Percentiles rank a stretch among this genome's conserved stretches.
Conservation (phyloP, 2,888 invertebrate genomes). For the Megalurothrips usitatus region DNA sequence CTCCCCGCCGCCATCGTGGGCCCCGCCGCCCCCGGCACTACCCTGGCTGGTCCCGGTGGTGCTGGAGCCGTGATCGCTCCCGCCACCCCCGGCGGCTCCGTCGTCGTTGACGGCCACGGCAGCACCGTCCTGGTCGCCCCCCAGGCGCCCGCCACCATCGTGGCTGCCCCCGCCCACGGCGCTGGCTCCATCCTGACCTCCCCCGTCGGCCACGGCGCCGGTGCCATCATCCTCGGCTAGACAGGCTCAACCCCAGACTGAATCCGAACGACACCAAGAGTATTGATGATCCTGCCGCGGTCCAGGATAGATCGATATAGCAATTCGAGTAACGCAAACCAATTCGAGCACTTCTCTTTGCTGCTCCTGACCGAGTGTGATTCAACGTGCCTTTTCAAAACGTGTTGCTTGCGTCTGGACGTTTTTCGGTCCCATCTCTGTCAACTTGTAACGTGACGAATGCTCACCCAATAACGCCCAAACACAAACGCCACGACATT, state of each 20-base stretch:
- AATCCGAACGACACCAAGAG: neutral
- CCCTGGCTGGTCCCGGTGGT: neutral
- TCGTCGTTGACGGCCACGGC: neutral
- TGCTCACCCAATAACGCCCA: neutral
- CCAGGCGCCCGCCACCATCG: neutral
- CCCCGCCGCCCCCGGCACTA: neutral
- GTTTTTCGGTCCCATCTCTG: neutral
- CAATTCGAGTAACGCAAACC: neutral
- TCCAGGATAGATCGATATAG: constrained; percentile 2
- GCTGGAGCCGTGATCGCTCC: neutral
- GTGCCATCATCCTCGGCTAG: neutral
- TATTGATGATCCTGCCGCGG: neutral
- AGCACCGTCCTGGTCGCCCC: neutral
- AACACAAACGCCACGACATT: neutral
- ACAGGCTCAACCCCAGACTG: constrained; percentile 15
- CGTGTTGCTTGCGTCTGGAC: neutral
- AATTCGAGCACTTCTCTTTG: neutral
- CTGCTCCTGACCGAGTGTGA: neutral
- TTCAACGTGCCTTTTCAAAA: neutral
- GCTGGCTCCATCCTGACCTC: neutral
- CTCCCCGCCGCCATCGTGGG: no score
- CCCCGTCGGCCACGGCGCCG: neutral
- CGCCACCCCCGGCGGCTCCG: neutral
- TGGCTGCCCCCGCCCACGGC: no score
- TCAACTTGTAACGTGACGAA: neutral